A percentile compares a stretch with the other conserved stretches of the same genome.
Conservation (phyloP, 1,140 invertebrate species). For the Hyles vespertilio region DNA sequence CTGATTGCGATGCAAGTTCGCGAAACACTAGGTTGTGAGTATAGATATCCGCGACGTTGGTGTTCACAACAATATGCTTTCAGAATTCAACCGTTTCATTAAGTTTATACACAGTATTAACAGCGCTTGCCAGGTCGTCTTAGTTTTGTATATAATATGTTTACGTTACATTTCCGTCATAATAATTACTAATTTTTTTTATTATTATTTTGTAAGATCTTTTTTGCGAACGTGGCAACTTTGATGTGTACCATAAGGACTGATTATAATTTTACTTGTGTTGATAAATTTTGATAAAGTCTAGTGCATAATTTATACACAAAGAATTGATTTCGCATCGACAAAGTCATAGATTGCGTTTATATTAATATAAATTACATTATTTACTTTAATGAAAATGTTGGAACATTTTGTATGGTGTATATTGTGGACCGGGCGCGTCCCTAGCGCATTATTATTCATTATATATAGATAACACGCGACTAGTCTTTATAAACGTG, state of each 20-base stretch:
- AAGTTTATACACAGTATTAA: slow-evolving; percentile 71
- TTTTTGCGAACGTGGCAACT: neutral
- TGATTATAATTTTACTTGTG: slow-evolving; percentile 6
- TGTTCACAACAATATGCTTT: neutral
- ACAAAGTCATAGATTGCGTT: slow-evolving; percentile 34
- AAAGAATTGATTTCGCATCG: slow-evolving; percentile 11
- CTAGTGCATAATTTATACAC: neutral
- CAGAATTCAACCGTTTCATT: slow-evolving; percentile 11
- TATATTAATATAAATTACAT: slow-evolving; percentile 24
- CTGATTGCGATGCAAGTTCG: too few relatives aligned
- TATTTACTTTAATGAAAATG: neutral
- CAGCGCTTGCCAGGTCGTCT: slow-evolving; percentile 64
- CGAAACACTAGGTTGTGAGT: too few relatives aligned
- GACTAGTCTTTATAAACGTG: slow-evolving; percentile 19
- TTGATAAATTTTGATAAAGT: slow-evolving; percentile 2
- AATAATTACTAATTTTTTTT: slow-evolving; percentile 22
- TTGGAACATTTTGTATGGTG: too few relatives aligned
- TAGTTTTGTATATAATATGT: slow-evolving; percentile 30
- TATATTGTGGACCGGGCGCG: too few relatives aligned
- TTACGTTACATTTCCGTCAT: slow-evolving; percentile 20
- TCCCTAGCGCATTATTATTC: too few relatives aligned
- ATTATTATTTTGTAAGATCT: neutral
- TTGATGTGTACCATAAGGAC: slow-evolving; percentile 5
- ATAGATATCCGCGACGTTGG: slow-evolving; percentile 20
- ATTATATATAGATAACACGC: slow-evolving; percentile 8